phyloP scores from a whole-genome alignment of 2,113 vertebrate species.

The Ursus arctos region DNA sequence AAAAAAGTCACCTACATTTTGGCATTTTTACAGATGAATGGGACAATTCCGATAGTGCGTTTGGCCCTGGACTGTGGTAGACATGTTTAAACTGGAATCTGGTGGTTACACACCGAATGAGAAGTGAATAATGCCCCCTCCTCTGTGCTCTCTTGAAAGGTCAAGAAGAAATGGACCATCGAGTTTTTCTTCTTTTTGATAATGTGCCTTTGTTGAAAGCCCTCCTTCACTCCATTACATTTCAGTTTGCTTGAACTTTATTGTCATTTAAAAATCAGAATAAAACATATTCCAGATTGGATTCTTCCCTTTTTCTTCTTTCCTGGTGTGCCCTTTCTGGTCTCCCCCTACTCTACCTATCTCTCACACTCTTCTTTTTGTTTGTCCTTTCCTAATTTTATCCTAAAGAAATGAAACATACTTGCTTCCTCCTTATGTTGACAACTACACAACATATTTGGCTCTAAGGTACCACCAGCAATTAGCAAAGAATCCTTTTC shows the following conservation, averaged over 20 bases:
- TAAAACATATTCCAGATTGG: neutral
- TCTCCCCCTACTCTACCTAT: neutral
- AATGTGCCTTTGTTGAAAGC: neutral
- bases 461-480: neutral
- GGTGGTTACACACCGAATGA: neutral
- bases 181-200: neutral
- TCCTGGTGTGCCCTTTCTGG: neutral
- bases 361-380: neutral
- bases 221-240: neutral
- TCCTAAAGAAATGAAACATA: neutral
- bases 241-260: neutral
- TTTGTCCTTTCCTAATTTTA: neutral
- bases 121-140: neutral
- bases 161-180: neutral
- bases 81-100: neutral
- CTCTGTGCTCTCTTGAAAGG: neutral
- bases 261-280: conserved; percentile 13
- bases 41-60: neutral
- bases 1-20: conserved; percentile 47
- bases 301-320: neutral
- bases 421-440: neutral
- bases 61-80: neutral
- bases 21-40: conserved; percentile 8
- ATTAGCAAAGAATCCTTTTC: neutral
- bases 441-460: neutral